Evolutionary conservation across 1,140 invertebrate species (phyloP), one percentile per base, ranked within the genome.

Genomic region (Drosophila micromelanica): DNA sequence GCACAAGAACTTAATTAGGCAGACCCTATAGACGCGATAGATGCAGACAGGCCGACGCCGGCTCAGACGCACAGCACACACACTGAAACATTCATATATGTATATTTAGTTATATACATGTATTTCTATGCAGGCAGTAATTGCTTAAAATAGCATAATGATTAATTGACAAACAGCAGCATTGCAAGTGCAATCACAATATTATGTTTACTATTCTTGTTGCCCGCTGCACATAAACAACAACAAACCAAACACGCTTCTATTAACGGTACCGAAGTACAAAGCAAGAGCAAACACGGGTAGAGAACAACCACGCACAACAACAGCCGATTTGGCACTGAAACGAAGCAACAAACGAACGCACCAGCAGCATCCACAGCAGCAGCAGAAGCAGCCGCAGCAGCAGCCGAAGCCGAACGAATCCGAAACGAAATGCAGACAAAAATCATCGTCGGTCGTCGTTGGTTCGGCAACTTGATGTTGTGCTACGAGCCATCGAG

Each of bases 1-100:
- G 70, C 70, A 68, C 46, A 23, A 52, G 48, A 77, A 86, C 75
- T 85, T 68, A 86, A 81, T 81, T 78, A 80, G 69, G 46, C n/a
- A 59, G 63, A 68, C 32, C 42, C 45, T 46, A 59, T 52, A 46
- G 54, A 65, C 12, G 15, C 27, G 32, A 62, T 71, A 68, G 78
- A 68, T 48, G 62, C 46, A 63, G 69, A 80, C 73, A 80, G 64
- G 52, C 48, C 49, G 52, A 55, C 55, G 60, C 80, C 74, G 74
- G 74, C 64, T 64, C 13, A 49, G 13, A 48, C 45, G 42, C 48
- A 23, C 32, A 38, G 0, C n/a, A 38, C 32, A 45, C 55, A 59
- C 38, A 23, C 20, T 23, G 20, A 2, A 23, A 27, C 52, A 45
- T 13, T 62, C 62, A 42, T 8, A 37, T 23, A 61, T 27, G 45